phyloP scores from a whole-genome alignment of 2,797 vertebrate species.

The Melanogrammus aeglefinus region DNA sequence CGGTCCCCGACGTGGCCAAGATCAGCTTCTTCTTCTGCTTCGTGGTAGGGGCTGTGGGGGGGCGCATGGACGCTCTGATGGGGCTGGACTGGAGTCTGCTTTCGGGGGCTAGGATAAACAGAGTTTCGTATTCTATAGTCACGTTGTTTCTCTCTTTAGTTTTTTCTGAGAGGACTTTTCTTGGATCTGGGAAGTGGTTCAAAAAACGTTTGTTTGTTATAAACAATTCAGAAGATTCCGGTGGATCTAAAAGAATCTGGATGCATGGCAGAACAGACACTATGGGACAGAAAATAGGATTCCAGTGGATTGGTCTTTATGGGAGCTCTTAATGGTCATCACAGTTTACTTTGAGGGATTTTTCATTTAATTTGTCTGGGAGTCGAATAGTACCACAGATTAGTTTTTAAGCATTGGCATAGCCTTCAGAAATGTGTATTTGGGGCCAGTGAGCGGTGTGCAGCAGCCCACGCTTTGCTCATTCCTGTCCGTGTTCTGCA shows the following conservation, averaged over 20 bases:
- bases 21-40: constrained; percentile 99
- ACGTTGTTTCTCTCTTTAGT: background rate
- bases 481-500: constrained; percentile 32
- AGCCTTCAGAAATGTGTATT: background rate
- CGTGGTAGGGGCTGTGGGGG: constrained; percentile 76
- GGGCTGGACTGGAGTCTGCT: background rate
- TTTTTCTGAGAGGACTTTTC: background rate
- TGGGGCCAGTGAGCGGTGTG: background rate
- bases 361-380: background rate
- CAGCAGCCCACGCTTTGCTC: background rate
- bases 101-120: background rate
- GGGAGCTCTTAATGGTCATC: background rate
- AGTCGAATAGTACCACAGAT: background rate
- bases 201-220: background rate
- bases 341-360: background rate
- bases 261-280: background rate
- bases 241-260: background rate
- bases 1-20: constrained; percentile 91
- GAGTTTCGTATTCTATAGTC: background rate
- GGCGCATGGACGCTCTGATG: background rate
- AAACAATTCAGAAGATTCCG: background rate
- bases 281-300: background rate
- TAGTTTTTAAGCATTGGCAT: background rate
- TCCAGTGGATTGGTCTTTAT: background rate
- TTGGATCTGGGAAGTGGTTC: background rate